Conservation (phyloP, 2,113 vertebrate genomes). For the Pholis gunnellus region DNA sequence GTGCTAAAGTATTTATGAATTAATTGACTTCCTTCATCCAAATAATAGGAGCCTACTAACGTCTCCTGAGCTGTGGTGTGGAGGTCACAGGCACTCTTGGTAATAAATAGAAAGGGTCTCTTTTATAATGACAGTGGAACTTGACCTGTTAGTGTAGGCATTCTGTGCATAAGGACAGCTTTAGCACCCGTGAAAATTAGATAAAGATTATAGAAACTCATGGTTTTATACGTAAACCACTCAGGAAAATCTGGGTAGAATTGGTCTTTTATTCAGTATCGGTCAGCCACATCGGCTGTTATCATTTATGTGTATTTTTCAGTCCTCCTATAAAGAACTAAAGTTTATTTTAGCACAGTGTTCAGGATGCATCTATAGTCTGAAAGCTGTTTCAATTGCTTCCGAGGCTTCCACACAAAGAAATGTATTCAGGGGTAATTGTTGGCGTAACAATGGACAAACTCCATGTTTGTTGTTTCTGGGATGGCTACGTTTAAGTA, state of each 20-base stretch:
- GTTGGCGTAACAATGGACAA: not conserved
- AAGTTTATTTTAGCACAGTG: not conserved
- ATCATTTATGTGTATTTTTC: not conserved
- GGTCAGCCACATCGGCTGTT: not conserved
- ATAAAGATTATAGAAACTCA: not conserved
- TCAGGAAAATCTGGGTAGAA: not conserved
- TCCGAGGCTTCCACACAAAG: not conserved
- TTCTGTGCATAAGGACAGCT: not conserved
- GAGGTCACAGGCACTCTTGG: constrained; percentile 74
- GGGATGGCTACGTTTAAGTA: not conserved
- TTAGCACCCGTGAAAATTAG: not conserved
- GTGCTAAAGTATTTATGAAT: constrained; percentile 89
- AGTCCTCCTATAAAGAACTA: not conserved
- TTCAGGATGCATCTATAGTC: not conserved
- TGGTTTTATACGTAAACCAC: not conserved
- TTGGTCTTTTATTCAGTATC: not conserved
- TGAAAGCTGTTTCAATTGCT: not conserved
- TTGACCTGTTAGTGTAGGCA: constrained; percentile 6
- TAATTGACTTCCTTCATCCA: constrained; percentile 84
- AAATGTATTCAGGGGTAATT: not conserved
- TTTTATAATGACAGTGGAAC: constrained; percentile 54
- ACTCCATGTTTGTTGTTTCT: not conserved
- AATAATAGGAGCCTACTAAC: constrained; percentile 69
- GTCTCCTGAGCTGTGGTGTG: constrained; percentile 62
- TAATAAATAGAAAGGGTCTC: constrained; percentile 81